Conservation (phyloP, 2,113 vertebrate genomes). For the Garra rufa region DNA sequence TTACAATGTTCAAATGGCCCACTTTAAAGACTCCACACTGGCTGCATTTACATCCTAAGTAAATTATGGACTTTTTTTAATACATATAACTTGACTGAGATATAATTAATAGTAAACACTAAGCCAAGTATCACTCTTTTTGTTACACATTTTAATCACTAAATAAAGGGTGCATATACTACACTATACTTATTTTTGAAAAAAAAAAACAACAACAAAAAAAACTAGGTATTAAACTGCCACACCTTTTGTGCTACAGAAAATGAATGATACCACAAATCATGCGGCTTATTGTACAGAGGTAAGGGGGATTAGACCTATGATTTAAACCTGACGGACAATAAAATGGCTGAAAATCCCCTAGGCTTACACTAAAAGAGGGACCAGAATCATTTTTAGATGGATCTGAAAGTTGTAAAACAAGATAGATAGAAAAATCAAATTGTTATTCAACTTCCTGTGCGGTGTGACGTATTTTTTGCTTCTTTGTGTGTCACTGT, state of each 20-base stretch:
- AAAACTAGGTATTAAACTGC: not conserved
- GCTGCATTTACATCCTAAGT: not conserved
- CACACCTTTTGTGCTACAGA: not conserved
- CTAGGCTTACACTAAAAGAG: not conserved
- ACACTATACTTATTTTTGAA: not conserved
- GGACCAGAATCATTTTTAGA: not conserved
- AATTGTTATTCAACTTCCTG: too few relatives aligned
- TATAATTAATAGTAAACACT: not conserved
- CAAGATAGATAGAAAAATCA: not conserved
- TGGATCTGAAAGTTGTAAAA: not conserved
- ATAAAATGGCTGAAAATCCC: slow-evolving; percentile 10
- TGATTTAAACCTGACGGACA: not conserved
- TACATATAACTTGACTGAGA: not conserved
- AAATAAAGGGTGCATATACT: not conserved
- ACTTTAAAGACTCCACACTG: not conserved
- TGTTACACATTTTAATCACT: not conserved
- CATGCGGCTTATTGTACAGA: not conserved
- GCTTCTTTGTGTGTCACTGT: not conserved
- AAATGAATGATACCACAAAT: not conserved
- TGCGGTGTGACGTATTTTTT: not conserved
- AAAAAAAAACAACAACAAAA: not conserved
- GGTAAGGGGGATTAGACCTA: not conserved
- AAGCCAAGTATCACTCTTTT: not conserved
- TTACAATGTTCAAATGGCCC: not conserved
- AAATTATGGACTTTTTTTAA: not conserved